Evolutionary conservation across 1,140 invertebrate species (phyloP).

Genomic region (Tetranychus urticae): DNA sequence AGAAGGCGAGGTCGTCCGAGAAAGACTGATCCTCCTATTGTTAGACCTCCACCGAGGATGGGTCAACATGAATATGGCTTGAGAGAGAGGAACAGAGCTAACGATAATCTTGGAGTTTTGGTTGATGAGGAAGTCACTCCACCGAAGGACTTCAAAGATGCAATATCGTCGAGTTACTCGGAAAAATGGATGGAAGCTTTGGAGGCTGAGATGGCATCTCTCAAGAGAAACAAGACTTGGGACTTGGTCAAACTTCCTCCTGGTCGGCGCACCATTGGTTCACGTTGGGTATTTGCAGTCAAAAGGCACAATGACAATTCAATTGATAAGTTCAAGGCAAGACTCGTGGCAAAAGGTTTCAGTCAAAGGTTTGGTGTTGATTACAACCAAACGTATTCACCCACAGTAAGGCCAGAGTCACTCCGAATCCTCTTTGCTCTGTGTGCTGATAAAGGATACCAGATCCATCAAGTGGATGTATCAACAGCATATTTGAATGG

Average conservation of each 20-base stretch:
- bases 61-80: no score
- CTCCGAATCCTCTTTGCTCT: no score
- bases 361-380: slow-evolving; percentile 13
- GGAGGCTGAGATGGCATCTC: slow-evolving; percentile 18
- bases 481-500: slow-evolving; percentile 7
- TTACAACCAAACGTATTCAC: slow-evolving; percentile 8
- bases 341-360: slow-evolving; percentile 20
- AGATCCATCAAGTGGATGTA: background rate
- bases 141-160: slow-evolving; percentile 14
- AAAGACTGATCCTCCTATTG: no score
- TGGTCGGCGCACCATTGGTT: slow-evolving; percentile 14
- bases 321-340: slow-evolving; percentile 11
- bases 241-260: slow-evolving; percentile 14
- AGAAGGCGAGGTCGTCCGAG: no score
- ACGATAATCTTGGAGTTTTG: no score
- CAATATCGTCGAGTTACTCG: slow-evolving; percentile 13
- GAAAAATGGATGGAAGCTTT: slow-evolving; percentile 20
- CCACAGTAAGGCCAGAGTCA: background rate
- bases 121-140: background rate
- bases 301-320: slow-evolving; percentile 13
- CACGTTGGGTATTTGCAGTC: slow-evolving; percentile 18
- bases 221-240: slow-evolving; percentile 20
- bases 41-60: no score
- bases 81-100: no score
- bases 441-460: no score